Conservation (phyloP, 2,797 vertebrate species). For the Ara ararauna region DNA sequence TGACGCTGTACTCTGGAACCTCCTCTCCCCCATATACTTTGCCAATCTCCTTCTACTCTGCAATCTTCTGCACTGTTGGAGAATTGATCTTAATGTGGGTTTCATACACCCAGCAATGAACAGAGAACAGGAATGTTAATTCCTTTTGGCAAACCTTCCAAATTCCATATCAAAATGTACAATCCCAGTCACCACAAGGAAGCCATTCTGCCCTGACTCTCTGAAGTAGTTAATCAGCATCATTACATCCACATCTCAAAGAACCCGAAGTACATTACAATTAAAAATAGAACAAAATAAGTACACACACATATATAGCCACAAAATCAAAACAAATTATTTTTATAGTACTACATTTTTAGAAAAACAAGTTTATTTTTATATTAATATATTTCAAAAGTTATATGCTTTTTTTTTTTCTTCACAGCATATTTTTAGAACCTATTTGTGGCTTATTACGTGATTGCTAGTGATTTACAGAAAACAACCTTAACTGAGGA, state of each 20-base stretch:
- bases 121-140: not conserved
- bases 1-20: not conserved
- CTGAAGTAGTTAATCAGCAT: not conserved
- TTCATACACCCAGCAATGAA: not conserved
- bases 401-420: not conserved
- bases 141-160: not conserved
- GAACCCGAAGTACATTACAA: not conserved
- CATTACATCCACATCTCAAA: not conserved
- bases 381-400: not conserved
- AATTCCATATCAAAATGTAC: not conserved
- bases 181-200: not conserved
- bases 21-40: not conserved
- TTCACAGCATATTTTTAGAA: not conserved
- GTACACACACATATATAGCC: accelerated
- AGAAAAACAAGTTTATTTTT: not conserved
- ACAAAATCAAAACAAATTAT: not conserved
- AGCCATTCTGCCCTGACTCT: not conserved
- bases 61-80: not conserved
- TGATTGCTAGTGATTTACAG: not conserved
- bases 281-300: not conserved
- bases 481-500: not conserved
- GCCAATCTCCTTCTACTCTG: not conserved
- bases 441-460: not conserved
- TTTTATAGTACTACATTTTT: not conserved
- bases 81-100: not conserved